Base-by-base conservation (phyloP, 2,888 invertebrate genomes). In the Pardosa pseudoannulata region DNA sequence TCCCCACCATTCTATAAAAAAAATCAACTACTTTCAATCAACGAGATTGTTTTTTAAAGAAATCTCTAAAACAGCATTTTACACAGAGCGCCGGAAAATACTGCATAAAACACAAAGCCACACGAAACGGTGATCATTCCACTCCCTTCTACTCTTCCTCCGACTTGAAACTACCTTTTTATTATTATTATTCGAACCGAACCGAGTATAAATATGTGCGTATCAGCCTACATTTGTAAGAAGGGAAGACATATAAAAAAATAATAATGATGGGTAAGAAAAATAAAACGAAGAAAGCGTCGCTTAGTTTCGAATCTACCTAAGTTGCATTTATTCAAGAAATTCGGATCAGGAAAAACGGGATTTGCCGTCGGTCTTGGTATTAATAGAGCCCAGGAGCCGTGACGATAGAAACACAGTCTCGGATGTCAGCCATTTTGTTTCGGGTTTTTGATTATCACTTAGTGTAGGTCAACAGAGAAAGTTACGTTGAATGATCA, bases 321-420 rank as follows among this genome's bases (percentile, higher is more conserved):
- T 79, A 79, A 85, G 73, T 78, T 67, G 67, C 78, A 85, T 85
- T 85, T 85, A 85, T 78, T 85, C 83, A 73, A 72, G 83, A 85
- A 72, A 85, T 85, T 79, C 78, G 27, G 50, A 39, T 70, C 28
- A 70, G 70, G 70, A 82, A 73, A 82, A 82, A 82, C 75, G 70
- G 75, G 82, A 82, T 82, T 82, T 82, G 71, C 82, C 67, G 64
- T 76, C 64, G 75, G 75, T 71, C 70, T 76, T 70, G 71, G 65
- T 82, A 23, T 56, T 56, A 56, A 56, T 56, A 56, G 56, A 23
- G 56, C 56, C 23, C 19, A 3, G 23, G 56, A 56, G 16, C 36
- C 36, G 6, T n/a, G 2, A 46, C 13, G 16, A 16, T 16, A 11
- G 5, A 56, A 56, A 56, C 1, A 56, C 56, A 23, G 2, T 1